Percentiles rank a stretch among this genome's conserved stretches.
Conservation (phyloP, 1,140 invertebrate genomes). For the Neomicropteryx cornuta region DNA sequence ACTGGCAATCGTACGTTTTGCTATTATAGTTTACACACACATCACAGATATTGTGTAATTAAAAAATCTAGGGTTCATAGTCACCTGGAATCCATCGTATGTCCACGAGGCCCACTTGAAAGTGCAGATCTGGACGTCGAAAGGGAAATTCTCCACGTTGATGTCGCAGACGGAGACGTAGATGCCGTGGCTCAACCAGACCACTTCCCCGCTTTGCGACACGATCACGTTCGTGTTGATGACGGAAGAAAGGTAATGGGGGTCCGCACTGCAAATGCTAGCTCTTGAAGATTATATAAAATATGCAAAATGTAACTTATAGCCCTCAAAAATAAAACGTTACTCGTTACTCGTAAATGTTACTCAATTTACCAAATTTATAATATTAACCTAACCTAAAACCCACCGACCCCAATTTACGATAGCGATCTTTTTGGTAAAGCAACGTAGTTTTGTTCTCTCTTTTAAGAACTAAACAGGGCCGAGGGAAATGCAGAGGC, state of each 20-base stretch:
- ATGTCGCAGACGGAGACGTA: slow-evolving; percentile 82
- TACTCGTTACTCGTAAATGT: no score
- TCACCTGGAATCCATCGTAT: slow-evolving; percentile 86
- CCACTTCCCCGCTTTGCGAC: slow-evolving; percentile 56
- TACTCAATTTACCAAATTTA: no score
- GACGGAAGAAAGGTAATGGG: slow-evolving; percentile 64
- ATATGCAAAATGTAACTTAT: slow-evolving; percentile 1
- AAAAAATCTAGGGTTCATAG: slow-evolving; percentile 1
- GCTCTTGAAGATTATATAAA: slow-evolving; percentile 6
- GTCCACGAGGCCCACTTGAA: slow-evolving; percentile 97
- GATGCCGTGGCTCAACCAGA: slow-evolving; percentile 74
- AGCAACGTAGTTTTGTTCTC: no score
- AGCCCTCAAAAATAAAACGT: no score
- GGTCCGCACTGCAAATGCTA: slow-evolving; percentile 58
- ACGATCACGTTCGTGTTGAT: slow-evolving; percentile 79
- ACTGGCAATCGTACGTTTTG: no score
- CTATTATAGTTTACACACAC: no score
- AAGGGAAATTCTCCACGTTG: slow-evolving; percentile 90
- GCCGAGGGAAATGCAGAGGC: no score
- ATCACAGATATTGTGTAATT: no score
- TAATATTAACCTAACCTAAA: no score
- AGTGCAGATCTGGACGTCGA: slow-evolving; percentile 83
- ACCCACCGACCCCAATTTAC: no score
- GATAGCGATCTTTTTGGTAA: no score
- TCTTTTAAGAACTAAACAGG: no score